Evolutionary conservation across 2,797 vertebrate genomes (phyloP), one percentile per base, ranked within the genome.

Genomic region (Moxostoma hubbsi): DNA sequence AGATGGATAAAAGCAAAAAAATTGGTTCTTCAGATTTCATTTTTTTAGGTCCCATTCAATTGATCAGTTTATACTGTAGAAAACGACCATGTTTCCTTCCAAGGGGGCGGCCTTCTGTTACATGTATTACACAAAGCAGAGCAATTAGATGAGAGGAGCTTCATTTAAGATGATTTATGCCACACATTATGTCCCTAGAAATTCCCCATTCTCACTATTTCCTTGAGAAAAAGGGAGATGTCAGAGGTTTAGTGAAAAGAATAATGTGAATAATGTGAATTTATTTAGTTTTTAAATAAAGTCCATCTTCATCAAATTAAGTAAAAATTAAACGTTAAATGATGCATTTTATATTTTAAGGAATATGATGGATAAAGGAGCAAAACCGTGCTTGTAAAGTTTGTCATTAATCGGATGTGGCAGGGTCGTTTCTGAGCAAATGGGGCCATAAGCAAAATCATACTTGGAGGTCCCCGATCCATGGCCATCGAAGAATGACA

Each of bases 141-240:
- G 88, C 91, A 89, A 89, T 92, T 89, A 92, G 89, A 89, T 88
- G 86, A 92, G 88, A 84, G 83, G 88, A 88, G 90, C 90, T 87
- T 87, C 89, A 85, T 90, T 86, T 88, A 88, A 83, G 82, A 70
- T 85, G 81, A 89, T 88, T 90, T 89, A 88, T 85, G 86, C 75
- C 84, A 85, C 83, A 66, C 82, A 89, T 88, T 83, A 88, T 84
- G 85, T 85, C 85, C 77, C 84, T 83, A 85, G 89, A 86, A 85
- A 91, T 85, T 89, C 91, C 90, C 91, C 88, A 89, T 88, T 91
- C 90, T 90, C 57, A 86, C 88, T 91, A 85, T 81, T 68, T 81
- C 80, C 79, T 64, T 55, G 66, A 77, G 75, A 83, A 77, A 84
- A 83, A 73, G 68, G 57, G 74, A 77, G 78, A 81, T 75, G 1